phyloP scores from a whole-genome alignment of 2,888 invertebrate species.

The Calliopum simillimum region DNA sequence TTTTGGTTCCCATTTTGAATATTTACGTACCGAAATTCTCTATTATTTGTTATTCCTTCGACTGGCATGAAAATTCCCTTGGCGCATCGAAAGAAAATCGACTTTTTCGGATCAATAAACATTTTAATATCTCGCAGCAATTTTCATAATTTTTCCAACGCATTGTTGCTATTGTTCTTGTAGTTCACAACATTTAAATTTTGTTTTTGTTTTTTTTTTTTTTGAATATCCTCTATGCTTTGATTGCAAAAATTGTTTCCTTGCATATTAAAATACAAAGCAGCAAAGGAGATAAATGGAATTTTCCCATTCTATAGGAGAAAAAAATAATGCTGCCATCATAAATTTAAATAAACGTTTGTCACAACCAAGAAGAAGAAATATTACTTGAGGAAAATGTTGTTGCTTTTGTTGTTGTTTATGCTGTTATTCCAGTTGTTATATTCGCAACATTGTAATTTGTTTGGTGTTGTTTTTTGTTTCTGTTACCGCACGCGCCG shows the following conservation, averaged over 20 bases:
- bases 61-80: no score
- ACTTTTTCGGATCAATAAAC: conserved; percentile 24
- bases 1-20: no score
- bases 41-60: no score
- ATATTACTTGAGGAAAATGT: conserved; percentile 17
- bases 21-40: no score
- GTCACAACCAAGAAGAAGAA: conserved; percentile 24
- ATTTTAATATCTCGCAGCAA: conserved; percentile 15
- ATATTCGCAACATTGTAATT: not conserved
- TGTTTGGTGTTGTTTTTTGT: not conserved
- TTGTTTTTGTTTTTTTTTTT: not conserved
- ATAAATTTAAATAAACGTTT: conserved; percentile 30
- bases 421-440: not conserved
- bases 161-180: no score
- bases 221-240: not conserved
- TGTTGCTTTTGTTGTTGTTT: not conserved
- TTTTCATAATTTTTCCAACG: no score
- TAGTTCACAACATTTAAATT: not conserved
- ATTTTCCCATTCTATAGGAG: not conserved
- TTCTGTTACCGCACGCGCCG: not conserved
- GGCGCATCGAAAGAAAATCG: not conserved
- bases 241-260: conserved; percentile 7
- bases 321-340: conserved; percentile 8
- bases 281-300: not conserved
- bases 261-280: not conserved